These are phyloP conservation scores for Rhinopomastus cyanomelas DNA, from an alignment of 2,113 vertebrate genomes.

Conservation along the genomic window DNA sequence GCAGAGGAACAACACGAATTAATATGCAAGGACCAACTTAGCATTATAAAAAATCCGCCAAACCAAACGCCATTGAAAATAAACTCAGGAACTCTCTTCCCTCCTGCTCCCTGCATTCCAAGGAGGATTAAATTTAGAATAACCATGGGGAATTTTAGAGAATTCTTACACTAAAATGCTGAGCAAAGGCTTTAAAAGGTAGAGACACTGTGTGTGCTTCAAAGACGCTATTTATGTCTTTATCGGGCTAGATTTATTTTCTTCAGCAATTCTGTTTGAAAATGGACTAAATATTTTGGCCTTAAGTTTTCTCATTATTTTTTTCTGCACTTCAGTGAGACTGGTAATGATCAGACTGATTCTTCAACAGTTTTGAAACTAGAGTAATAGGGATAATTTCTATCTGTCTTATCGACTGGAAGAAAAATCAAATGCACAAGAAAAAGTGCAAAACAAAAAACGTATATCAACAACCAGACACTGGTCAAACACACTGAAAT, in stretches of 20 bases:
- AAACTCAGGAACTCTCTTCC: constrained; percentile 45
- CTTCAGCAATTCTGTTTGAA: background rate
- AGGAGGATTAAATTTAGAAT: constrained; percentile 29
- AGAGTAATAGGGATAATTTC: background rate
- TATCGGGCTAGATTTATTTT: background rate
- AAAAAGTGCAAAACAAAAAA: background rate
- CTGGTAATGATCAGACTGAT: background rate
- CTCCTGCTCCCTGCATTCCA: constrained; percentile 46
- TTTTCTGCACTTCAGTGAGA: background rate
- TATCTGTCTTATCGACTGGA: background rate
- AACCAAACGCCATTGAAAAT: constrained; percentile 53
- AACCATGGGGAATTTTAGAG: constrained; percentile 30
- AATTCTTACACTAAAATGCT: constrained; percentile 1
- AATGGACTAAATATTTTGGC: background rate
- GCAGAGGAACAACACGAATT: constrained; percentile 40
- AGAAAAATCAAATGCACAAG: background rate
- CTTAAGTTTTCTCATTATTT: background rate
- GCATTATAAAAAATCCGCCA: constrained; percentile 29
- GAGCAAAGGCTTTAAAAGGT: background rate
- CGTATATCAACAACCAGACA: background rate
- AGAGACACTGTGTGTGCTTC: background rate
- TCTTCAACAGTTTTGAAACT: background rate
- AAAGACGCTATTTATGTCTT: background rate
- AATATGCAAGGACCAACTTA: constrained; percentile 46
- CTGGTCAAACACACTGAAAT: background rate